A percentile compares a stretch with the other conserved stretches of the same genome.
phyloP scores from a whole-genome alignment of 2,888 invertebrate genomes.

The Netelia inedita region DNA sequence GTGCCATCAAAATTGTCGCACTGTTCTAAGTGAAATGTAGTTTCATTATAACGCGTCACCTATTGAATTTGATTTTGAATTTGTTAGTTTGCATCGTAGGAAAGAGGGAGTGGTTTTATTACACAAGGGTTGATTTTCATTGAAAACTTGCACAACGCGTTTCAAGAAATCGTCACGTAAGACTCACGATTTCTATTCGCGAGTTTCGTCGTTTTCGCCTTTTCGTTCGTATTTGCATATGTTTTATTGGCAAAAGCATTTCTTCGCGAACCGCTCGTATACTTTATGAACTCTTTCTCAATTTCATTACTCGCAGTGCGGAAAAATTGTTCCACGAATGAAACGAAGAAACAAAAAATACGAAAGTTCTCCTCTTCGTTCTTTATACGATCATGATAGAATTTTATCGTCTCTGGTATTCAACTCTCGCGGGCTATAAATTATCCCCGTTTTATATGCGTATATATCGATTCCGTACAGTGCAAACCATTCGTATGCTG shows the following conservation, averaged over 20 bases:
- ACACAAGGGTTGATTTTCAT: conserved; percentile 52
- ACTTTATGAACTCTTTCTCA: conserved; percentile 37
- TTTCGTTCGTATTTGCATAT: conserved; percentile 49
- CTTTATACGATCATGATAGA: not conserved
- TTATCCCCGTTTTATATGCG: not conserved
- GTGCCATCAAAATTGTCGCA: not conserved
- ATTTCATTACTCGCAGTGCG: not conserved
- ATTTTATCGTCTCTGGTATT: not conserved
- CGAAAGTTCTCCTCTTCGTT: not conserved
- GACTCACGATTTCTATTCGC: conserved; percentile 16
- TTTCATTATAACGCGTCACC: too few relatives aligned
- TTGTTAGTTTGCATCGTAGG: not conserved
- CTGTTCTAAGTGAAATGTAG: too few relatives aligned
- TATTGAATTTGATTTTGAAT: conserved; percentile 21
- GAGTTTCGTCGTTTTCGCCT: conserved; percentile 4
- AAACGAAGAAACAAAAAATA: not conserved
- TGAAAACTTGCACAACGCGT: conserved; percentile 52
- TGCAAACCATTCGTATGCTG: not conserved
- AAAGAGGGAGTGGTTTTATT: conserved; percentile 20
- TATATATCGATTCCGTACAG: not conserved
- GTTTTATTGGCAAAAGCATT: conserved; percentile 52
- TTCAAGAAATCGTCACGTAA: conserved; percentile 9
- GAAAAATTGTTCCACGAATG: not conserved
- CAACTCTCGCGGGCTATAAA: not conserved
- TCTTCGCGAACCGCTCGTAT: conserved; percentile 22